phyloP scores from a whole-genome alignment of 2,113 vertebrate species.

The Apteryx mantelli region DNA sequence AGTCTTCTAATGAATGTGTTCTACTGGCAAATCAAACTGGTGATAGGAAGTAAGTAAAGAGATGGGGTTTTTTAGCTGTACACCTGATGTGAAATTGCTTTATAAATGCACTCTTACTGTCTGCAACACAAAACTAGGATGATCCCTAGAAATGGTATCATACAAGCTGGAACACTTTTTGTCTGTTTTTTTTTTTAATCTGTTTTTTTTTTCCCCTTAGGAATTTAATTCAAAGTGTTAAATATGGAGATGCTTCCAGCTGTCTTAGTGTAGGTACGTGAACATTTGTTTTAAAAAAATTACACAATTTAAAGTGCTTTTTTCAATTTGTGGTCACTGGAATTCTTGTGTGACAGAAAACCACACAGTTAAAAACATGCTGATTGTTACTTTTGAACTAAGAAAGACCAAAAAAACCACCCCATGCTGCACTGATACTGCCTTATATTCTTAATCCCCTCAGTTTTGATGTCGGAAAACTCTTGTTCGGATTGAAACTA shows the following conservation, averaged over 20 bases:
- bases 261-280: slow-evolving; percentile 73
- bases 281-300: not conserved
- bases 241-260: slow-evolving; percentile 67
- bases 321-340: not conserved
- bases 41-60: not conserved
- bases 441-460: not conserved
- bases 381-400: not conserved
- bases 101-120: not conserved
- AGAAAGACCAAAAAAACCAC: not conserved
- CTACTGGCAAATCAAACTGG: not conserved
- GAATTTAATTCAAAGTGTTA: slow-evolving; percentile 77
- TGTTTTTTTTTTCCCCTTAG: slow-evolving; percentile 8
- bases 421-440: not conserved
- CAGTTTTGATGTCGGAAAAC: not conserved
- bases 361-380: not conserved
- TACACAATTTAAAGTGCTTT: not conserved
- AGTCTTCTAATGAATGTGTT: slow-evolving; percentile 24
- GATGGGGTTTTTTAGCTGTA: not conserved
- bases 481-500: not conserved
- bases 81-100: not conserved
- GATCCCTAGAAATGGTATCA: not conserved
- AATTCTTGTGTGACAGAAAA: not conserved
- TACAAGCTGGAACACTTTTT: not conserved
- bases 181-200: not conserved
- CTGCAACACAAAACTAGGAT: not conserved